These are phyloP conservation scores for Pluvianellus socialis DNA, from an alignment of 2,113 vertebrate species.

Conservation along the genomic window DNA sequence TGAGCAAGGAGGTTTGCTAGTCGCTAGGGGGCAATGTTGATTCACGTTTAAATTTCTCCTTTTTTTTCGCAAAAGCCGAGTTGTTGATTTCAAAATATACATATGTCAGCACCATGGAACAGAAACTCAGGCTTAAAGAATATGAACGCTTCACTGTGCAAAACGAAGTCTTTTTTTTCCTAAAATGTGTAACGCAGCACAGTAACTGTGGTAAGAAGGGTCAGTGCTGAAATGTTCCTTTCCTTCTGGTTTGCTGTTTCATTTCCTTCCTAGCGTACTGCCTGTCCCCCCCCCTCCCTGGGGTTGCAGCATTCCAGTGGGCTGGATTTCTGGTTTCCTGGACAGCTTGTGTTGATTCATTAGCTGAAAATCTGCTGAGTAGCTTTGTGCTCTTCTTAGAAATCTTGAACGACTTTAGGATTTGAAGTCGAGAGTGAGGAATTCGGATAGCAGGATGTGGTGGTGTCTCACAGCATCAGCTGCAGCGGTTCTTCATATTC, in stretches of 20 bases:
- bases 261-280: constrained; percentile 39
- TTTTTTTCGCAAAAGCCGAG: not conserved
- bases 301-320: constrained; percentile 42
- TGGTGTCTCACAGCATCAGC: not conserved
- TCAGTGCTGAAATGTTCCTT: constrained; percentile 1
- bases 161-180: not conserved
- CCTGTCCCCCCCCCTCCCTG: not conserved
- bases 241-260: constrained; percentile 30
- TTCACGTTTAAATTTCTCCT: not conserved
- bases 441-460: constrained; percentile 31
- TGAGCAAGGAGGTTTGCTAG: not conserved
- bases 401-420: not conserved
- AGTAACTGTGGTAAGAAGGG: not conserved
- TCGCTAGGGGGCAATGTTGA: constrained; percentile 72
- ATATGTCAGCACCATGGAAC: constrained; percentile 18
- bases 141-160: not conserved
- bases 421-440: constrained; percentile 9
- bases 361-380: constrained; percentile 58
- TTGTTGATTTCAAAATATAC: constrained; percentile 1
- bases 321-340: constrained; percentile 62
- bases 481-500: not conserved
- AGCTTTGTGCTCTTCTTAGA: constrained; percentile 20
- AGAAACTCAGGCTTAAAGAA: constrained; percentile 4
- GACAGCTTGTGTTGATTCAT: constrained; percentile 53
- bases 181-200: not conserved